phyloP scores from a whole-genome alignment of 2,113 vertebrate species.

The Perognathus longimembris region DNA sequence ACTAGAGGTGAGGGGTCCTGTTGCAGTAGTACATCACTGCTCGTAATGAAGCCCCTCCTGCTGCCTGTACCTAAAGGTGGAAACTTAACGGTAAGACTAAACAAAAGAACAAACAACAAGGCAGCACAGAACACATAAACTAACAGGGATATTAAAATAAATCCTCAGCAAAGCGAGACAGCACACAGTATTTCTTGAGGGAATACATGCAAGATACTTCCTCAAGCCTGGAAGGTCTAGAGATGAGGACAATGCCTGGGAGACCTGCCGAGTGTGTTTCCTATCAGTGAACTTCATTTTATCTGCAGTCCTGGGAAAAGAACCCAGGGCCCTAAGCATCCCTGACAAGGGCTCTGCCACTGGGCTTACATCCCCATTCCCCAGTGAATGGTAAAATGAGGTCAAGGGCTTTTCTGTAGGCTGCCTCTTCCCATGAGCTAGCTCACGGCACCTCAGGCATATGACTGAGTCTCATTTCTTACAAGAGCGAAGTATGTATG shows the following conservation, averaged over 20 bases:
- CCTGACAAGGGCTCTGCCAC: background rate
- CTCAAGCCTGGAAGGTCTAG: conserved; percentile 4
- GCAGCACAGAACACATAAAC: background rate
- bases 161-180: background rate
- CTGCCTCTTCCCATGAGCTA: background rate
- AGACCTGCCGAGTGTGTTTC: background rate
- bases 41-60: background rate
- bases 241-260: background rate
- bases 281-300: background rate
- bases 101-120: background rate
- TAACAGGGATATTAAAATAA: background rate
- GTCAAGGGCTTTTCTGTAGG: background rate
- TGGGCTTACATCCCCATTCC: background rate
- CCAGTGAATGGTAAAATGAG: conserved; percentile 19
- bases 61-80: background rate
- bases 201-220: background rate
- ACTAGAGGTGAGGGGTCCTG: background rate
- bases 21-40: background rate
- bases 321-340: background rate
- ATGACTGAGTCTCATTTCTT: conserved; percentile 3
- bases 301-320: background rate
- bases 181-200: conserved; percentile 9
- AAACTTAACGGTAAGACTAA: background rate
- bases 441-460: background rate
- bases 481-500: background rate